Conservation (phyloP, 2,888 invertebrate species). For the Lathronympha strigana region DNA sequence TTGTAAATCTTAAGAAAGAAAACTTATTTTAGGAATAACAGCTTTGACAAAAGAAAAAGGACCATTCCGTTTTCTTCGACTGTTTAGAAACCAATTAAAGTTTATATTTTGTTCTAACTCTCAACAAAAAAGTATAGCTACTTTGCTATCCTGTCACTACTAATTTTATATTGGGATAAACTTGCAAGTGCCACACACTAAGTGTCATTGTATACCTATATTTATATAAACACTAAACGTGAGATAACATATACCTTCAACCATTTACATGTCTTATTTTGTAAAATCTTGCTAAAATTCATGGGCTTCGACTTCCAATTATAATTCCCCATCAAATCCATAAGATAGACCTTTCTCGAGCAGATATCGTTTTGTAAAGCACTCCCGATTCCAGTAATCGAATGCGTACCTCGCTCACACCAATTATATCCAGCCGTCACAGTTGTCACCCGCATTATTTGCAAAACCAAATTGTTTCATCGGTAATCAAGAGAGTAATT, state of each 20-base stretch:
- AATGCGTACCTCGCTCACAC: conserved; percentile 17
- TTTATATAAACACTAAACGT: neutral
- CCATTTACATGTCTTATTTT: too few relatives aligned
- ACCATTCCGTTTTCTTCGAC: neutral
- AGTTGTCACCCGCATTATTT: conserved; percentile 36
- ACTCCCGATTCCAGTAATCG: conserved; percentile 11
- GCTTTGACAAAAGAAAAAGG: conserved; percentile 17
- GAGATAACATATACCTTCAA: too few relatives aligned
- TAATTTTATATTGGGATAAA: neutral
- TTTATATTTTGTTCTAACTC: neutral
- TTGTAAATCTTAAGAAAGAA: conserved; percentile 40
- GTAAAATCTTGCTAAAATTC: neutral
- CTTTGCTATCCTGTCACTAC: too few relatives aligned
- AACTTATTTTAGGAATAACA: conserved; percentile 33
- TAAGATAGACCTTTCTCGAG: conserved; percentile 10
- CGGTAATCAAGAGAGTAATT: conserved; percentile 57
- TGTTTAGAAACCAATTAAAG: neutral
- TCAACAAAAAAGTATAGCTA: too few relatives aligned
- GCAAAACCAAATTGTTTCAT: conserved; percentile 54
- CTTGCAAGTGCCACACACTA: too few relatives aligned
- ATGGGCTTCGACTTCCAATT: neutral
- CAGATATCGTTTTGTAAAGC: conserved; percentile 15
- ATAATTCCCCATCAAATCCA: conserved; percentile 10
- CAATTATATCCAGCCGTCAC: conserved; percentile 23
- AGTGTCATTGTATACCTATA: too few relatives aligned